phyloP scores from a whole-genome alignment of 64 coral and sea anemone genomes.

The Orbicella faveolata region DNA sequence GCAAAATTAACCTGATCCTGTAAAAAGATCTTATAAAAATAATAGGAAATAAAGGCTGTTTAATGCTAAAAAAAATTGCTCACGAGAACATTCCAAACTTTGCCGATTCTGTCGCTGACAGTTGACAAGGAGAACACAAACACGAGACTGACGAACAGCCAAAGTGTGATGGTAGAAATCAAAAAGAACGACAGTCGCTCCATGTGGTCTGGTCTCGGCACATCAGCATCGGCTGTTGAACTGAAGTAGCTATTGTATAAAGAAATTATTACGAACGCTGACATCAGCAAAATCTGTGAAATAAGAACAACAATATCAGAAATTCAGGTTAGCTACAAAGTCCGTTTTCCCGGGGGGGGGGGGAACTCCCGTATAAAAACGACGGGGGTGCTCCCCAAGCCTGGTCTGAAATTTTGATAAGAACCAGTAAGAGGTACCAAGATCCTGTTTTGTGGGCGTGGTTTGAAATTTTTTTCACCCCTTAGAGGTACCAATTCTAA shows the following conservation, averaged over 20 bases:
- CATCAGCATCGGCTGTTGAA: not conserved
- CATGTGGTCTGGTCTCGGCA: not conserved
- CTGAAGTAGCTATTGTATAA: not conserved
- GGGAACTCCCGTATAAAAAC: no score
- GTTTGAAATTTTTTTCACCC: no score
- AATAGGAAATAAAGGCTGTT: not conserved
- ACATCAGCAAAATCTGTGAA: conserved; percentile 6
- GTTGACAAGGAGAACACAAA: not conserved
- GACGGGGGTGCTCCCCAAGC: no score
- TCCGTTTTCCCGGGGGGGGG: no score
- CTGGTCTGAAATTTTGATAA: no score
- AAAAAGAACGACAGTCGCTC: not conserved
- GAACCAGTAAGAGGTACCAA: no score
- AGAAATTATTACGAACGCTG: not conserved
- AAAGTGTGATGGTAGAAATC: not conserved
- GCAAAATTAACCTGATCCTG: no score
- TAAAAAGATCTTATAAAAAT: not conserved
- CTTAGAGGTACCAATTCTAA: no score
- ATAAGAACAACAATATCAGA: not conserved
- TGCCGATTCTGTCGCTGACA: conserved; percentile 2
- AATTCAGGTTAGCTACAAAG: not conserved
- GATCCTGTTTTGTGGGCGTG: no score
- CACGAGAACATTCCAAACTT: not conserved
- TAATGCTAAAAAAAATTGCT: not conserved
- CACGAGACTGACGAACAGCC: not conserved